Conservation (phyloP, 2,113 vertebrate species). For the Myanophis thanlyinensis region DNA sequence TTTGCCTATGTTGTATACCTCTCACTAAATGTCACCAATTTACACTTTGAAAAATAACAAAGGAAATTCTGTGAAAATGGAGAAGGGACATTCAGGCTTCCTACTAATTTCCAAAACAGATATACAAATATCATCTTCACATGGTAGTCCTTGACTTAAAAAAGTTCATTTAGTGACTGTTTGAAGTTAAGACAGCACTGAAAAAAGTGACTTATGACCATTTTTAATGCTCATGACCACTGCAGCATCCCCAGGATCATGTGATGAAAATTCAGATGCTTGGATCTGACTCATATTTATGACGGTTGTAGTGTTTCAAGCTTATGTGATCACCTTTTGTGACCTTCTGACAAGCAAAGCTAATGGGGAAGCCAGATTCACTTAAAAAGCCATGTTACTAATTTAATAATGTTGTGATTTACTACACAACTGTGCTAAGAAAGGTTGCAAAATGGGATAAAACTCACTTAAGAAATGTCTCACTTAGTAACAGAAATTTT, state of each 20-base stretch:
- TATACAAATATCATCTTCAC: slow-evolving; percentile 5
- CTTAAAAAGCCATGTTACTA: neutral
- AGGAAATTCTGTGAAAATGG: neutral
- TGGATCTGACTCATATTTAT: neutral
- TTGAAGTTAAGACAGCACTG: neutral
- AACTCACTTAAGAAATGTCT: neutral
- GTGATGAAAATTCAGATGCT: too few relatives aligned
- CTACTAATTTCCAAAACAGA: neutral
- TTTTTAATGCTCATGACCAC: too few relatives aligned
- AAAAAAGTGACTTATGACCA: neutral
- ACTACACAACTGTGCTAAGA: neutral
- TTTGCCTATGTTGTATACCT: neutral
- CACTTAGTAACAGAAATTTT: neutral
- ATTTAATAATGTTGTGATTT: neutral
- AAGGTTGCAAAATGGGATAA: neutral
- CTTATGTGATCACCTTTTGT: neutral
- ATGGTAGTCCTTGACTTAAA: neutral
- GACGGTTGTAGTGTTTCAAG: neutral
- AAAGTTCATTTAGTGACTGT: neutral
- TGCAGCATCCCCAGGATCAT: too few relatives aligned
- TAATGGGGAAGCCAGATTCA: neutral
- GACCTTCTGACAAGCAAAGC: neutral
- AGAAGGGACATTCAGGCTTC: neutral
- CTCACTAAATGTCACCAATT: neutral
- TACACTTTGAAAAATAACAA: neutral